Base-by-base conservation (phyloP, 64 coral and sea anemone genomes). In the Porites lutea region DNA sequence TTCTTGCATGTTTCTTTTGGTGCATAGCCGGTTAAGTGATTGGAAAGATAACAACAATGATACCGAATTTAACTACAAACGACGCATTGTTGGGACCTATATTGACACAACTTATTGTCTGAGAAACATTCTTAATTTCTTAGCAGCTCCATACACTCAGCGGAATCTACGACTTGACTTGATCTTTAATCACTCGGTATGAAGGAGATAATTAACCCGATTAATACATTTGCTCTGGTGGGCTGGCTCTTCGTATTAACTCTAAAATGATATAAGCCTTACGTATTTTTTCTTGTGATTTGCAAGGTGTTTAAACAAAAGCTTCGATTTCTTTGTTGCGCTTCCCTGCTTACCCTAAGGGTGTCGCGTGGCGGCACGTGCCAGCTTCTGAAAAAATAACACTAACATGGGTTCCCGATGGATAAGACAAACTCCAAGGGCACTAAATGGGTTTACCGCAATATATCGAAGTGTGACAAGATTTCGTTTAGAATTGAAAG, bases 221-320 rank as follows among this genome's bases (percentile, higher is more conserved):
- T 67, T 84, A 84, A 84, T 84, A 52, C 46, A 69, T 52, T 84
- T 63, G 59, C 52, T 84, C 62, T 67, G 37, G 81, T 52, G 62
- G 63, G 48, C 47, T 52, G 18, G 62, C 13, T 51, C 67, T n/a
- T 68, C 61, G 48, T 65, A 67, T 84, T 68, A 67, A 84, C 62
- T 84, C 79, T 82, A 82, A 82, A 82, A 82, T 46, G 57, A 37
- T 62, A n/a, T 48, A 65, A 61, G 79, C 0, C 14, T 6, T 65
- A 11, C 51, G 19, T 50, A 47, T 64, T n/a, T 84, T 84, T 69
- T 50, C 16, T 68, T 50, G 63, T 60, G 81, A 84, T 69, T 68
- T 69, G 81, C 81, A 84, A 84, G 81, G 79, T 83, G 79, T 83
- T 83, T 83, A 83, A 64, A 65, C 79, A 83, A 64, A 83, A 49